A percentile compares a stretch with the other conserved stretches of the same genome.
phyloP scores from a whole-genome alignment of 2,113 vertebrate genomes.

The Seriola dumerili region DNA sequence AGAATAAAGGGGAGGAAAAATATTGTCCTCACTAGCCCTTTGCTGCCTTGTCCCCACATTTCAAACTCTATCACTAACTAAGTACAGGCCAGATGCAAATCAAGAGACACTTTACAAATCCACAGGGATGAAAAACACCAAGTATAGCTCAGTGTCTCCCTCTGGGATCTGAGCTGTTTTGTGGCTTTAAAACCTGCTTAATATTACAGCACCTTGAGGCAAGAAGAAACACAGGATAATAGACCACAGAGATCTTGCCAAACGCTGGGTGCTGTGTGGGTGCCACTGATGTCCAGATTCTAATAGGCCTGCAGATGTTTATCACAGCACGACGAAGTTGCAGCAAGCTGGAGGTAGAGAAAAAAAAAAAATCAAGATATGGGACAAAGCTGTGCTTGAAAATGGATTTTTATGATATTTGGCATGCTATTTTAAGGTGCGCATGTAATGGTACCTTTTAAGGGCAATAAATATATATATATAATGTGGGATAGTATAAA shows the following conservation, averaged over 20 bases:
- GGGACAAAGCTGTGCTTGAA: background rate
- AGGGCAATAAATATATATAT: background rate
- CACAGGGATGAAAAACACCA: conserved; percentile 80
- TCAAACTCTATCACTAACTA: conserved; percentile 28
- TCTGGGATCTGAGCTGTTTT: conserved; percentile 86
- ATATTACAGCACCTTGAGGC: conserved; percentile 83
- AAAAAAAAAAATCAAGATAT: conserved; percentile 13
- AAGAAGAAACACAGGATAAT: conserved; percentile 72
- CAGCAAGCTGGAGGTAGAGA: background rate
- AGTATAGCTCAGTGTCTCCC: conserved; percentile 79
- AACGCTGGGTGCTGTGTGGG: conserved; percentile 49
- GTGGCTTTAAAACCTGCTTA: conserved; percentile 88
- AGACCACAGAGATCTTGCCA: conserved; percentile 57
- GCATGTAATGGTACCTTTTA: background rate
- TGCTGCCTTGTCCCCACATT: conserved; percentile 20
- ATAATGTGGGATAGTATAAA: too few species aligned
- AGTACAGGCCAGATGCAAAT: conserved; percentile 62
- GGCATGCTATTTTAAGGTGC: background rate
- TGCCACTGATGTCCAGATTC: conserved; percentile 22
- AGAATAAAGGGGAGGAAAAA: conserved; percentile 15
- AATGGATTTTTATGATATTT: conserved; percentile 2
- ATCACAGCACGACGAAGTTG: background rate
- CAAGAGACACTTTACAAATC: conserved; percentile 80
- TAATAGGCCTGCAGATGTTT: conserved; percentile 16
- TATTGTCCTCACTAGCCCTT: background rate